Evolutionary conservation across 2,888 invertebrate species (phyloP).

Genomic region (Ormyrus thymus): DNA sequence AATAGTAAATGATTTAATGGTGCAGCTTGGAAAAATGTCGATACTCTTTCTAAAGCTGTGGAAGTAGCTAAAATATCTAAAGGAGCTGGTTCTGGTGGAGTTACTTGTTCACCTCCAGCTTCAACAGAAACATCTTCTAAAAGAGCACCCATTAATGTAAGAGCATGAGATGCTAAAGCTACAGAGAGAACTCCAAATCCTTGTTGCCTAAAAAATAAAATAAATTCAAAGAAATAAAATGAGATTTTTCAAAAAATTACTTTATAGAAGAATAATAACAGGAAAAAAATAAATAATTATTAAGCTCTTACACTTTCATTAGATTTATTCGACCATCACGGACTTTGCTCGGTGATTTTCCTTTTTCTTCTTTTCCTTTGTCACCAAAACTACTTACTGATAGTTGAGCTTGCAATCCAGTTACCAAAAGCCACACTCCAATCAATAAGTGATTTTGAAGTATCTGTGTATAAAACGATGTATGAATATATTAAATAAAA

Average conservation of each 20-base stretch:
- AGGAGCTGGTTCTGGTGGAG: conserved; percentile 78
- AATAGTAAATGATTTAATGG: conserved; percentile 90
- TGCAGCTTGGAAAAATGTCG: conserved; percentile 82
- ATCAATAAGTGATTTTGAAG: conserved; percentile 93
- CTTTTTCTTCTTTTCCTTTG: conserved; percentile 78
- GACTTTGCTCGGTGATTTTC: conserved; percentile 79
- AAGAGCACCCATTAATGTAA: conserved; percentile 85
- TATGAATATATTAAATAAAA: conserved; percentile 22
- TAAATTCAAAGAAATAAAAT: not conserved
- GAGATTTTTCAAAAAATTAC: conserved; percentile 2
- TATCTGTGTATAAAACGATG: conserved; percentile 76
- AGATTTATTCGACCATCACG: conserved; percentile 80
- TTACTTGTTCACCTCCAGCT: conserved; percentile 71
- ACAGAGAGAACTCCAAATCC: conserved; percentile 93
- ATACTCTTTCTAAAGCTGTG: conserved; percentile 83
- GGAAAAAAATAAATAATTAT: conserved; percentile 29
- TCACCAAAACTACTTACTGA: conserved; percentile 79
- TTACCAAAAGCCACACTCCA: conserved; percentile 91
- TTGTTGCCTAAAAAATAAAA: conserved; percentile 80
- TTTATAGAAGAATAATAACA: conserved; percentile 34
- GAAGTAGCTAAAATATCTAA: conserved; percentile 81
- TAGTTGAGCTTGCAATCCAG: conserved; percentile 90
- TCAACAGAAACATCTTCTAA: conserved; percentile 88
- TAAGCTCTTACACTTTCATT: conserved; percentile 79
- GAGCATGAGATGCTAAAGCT: conserved; percentile 89